phyloP scores from a whole-genome alignment of 2,797 vertebrate genomes.

The Mareca penelope region DNA sequence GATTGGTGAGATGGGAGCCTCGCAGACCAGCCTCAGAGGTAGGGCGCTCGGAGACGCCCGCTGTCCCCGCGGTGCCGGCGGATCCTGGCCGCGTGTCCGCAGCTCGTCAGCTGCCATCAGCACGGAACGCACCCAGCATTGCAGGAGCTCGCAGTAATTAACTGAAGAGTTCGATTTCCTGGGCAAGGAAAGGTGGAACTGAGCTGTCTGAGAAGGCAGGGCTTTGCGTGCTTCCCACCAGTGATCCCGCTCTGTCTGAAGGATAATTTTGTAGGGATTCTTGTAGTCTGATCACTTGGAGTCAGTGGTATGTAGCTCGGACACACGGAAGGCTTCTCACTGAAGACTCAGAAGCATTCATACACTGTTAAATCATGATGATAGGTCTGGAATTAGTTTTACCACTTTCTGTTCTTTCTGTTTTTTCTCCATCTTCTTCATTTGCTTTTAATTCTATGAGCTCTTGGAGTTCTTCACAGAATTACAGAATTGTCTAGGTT shows the following conservation, averaged over 20 bases:
- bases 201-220: background rate
- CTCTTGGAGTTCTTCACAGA: background rate
- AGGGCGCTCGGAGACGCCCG: background rate
- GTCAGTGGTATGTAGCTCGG: background rate
- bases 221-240: background rate
- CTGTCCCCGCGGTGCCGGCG: background rate
- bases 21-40: background rate
- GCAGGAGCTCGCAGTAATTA: background rate
- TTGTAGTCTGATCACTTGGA: background rate
- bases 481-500: too few relatives aligned
- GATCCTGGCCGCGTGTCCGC: background rate
- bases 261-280: background rate
- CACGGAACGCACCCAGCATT: fast-evolving
- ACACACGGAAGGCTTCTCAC: background rate
- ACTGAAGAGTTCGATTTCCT: background rate
- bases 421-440: background rate
- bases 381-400: background rate
- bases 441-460: background rate
- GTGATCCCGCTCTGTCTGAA: background rate
- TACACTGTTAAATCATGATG: background rate
- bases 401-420: background rate
- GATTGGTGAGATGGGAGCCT: background rate
- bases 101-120: background rate
- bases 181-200: background rate
- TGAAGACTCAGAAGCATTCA: background rate